A percentile compares a stretch with the other conserved stretches of the same genome.
Evolutionary conservation across 2,888 invertebrate species (phyloP).

Genomic region (Scaeva pyrastri): DNA sequence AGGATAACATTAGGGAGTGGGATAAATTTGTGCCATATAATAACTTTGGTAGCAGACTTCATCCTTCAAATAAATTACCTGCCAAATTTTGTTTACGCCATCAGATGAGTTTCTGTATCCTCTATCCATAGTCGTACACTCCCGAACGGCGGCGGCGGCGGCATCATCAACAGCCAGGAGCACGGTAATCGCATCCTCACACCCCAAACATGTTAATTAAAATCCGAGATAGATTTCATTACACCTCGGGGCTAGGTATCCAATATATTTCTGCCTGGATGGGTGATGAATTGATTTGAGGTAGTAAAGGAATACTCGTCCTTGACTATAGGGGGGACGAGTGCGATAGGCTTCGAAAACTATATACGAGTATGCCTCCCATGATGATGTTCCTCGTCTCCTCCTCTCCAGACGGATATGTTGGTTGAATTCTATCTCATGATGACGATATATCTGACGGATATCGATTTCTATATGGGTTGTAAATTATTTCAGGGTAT

Average conservation of each 20-base stretch:
- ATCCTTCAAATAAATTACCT: constrained; percentile 59
- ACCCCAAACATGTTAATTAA: constrained; percentile 51
- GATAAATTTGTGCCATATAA: not conserved
- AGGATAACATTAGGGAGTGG: too few species aligned
- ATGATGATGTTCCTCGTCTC: too few species aligned
- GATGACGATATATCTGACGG: not conserved
- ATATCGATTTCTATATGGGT: constrained; percentile 35
- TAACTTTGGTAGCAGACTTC: constrained; percentile 18
- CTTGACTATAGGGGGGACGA: not conserved
- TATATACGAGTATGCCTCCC: not conserved
- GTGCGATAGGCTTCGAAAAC: constrained; percentile 34
- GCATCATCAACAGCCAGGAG: constrained; percentile 2
- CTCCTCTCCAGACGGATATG: too few species aligned
- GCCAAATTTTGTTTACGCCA: constrained; percentile 59
- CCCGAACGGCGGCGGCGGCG: too few species aligned
- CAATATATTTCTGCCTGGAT: not conserved
- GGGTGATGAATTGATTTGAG: constrained; percentile 38
- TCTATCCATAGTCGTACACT: too few species aligned
- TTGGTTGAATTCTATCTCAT: too few species aligned
- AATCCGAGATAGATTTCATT: constrained; percentile 56
- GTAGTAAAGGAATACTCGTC: not conserved
- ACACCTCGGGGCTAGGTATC: constrained; percentile 10
- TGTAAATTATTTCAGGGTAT: constrained; percentile 14
- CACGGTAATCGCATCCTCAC: constrained; percentile 27
- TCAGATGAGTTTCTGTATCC: constrained; percentile 31